Base-by-base conservation (phyloP, 2,888 invertebrate species). In the Melieria crassipennis region DNA sequence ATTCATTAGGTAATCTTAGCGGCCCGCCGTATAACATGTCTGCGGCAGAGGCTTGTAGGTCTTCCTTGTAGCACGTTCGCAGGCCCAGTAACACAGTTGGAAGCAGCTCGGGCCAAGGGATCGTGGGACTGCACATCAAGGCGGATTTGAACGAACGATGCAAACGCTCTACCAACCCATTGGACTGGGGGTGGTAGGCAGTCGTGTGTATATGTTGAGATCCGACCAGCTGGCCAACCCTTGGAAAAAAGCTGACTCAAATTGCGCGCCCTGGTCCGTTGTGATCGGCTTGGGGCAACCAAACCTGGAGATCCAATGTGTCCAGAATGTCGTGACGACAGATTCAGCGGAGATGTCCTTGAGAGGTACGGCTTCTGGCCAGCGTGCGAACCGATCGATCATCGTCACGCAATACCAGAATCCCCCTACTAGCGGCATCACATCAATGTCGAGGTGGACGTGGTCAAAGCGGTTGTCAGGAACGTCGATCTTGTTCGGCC, bases 101-200 rank as follows among this genome's bases (percentile, higher is more conserved):
- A 9, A 57, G 13, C 57, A 57, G 9, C 30, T 16, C 9, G 30
- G 57, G 13, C 57, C 57, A 57, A 16, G 16, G 57, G 30, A 5
- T 57, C 5, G 5, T 57, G 30, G 13, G 9, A 10, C 30, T 16
- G 13, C 57, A 79, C 69, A 69, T 80, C 42, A 85, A 73, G 0
- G 87, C 82, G 0, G 85, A 78, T 77, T 86, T 87, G 65, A 87
- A 74, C 7, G 81, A 79, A 3, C 87, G 76, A 73, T 88, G 87
- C 69, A 83, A 82, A 5, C 86, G 75, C 73, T 87, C 86, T 4
- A 73, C 56, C 67, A 70, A 62, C 4, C 69, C 70, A 58, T 73
- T 73, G 42, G 65, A 66, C 16, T 72, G 65, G 42, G 69, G 65
- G 56, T 72, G 72, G 62, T 69, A 72, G n/a, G 65, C 60, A 10